Percentiles rank a stretch among this genome's conserved stretches.
Evolutionary conservation across 2,888 invertebrate genomes (phyloP).

Genomic region (Eretmocerus hayati): DNA sequence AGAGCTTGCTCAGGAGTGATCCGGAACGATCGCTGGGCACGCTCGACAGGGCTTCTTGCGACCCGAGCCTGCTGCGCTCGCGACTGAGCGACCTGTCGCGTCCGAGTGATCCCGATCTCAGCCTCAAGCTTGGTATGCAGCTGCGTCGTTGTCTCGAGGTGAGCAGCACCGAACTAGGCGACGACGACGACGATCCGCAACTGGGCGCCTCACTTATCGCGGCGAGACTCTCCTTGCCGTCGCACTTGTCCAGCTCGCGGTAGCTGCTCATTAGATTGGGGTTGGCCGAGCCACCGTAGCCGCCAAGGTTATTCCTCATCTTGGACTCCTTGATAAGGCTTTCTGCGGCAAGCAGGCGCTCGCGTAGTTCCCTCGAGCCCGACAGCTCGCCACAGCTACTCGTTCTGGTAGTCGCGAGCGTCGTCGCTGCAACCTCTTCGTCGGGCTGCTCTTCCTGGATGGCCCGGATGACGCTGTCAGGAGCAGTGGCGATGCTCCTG

Average conservation of each 20-base stretch:
- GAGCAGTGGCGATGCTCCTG: constrained; percentile 1
- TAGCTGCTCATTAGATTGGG: constrained; percentile 34
- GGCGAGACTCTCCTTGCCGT: constrained; percentile 33
- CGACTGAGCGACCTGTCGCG: constrained; percentile 27
- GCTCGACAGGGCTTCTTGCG: constrained; percentile 15
- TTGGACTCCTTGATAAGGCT: constrained; percentile 41
- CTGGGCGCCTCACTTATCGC: constrained; percentile 28
- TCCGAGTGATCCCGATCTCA: constrained; percentile 37
- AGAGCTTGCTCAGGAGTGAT: constrained; percentile 54
- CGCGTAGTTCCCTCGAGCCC: constrained; percentile 33
- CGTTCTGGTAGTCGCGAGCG: constrained; percentile 28
- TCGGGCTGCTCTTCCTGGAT: constrained; percentile 37
- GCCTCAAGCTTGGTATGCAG: constrained; percentile 37
- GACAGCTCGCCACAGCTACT: constrained; percentile 19
- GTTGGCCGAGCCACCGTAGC: constrained; percentile 29
- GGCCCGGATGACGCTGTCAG: constrained; percentile 22
- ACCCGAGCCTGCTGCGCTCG: constrained; percentile 26
- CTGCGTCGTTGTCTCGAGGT: constrained; percentile 33
- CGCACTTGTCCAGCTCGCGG: constrained; percentile 37
- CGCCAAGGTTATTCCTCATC: constrained; percentile 34
- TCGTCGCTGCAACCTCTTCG: constrained; percentile 35
- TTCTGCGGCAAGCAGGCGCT: constrained; percentile 38
- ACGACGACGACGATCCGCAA: neutral
- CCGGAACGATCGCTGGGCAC: constrained; percentile 45
- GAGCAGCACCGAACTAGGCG: constrained; percentile 2